These are phyloP conservation scores for Hyles lineata DNA, from an alignment of 2,888 invertebrate species.

Conservation along the genomic window DNA sequence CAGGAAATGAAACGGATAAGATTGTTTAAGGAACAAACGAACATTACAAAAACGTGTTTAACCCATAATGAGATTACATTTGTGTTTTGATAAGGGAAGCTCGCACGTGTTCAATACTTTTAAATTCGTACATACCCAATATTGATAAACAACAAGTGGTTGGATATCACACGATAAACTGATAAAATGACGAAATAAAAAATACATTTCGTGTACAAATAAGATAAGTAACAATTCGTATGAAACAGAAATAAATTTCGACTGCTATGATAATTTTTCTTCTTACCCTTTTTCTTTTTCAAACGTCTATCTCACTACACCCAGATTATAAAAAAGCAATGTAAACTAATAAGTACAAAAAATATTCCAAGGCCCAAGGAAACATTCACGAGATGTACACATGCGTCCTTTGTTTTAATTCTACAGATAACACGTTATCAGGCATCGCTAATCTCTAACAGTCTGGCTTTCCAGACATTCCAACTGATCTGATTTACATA, in stretches of 20 bases:
- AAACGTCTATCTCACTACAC: too few species aligned
- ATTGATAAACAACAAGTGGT: too few species aligned
- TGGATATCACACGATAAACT: too few species aligned
- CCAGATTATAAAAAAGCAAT: too few species aligned
- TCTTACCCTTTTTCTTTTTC: too few species aligned
- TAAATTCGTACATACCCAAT: neutral
- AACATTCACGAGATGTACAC: neutral
- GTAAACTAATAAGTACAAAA: too few species aligned
- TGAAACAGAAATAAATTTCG: too few species aligned
- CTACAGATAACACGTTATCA: neutral
- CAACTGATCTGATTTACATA: too few species aligned
- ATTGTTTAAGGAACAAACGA: neutral
- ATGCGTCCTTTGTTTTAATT: neutral
- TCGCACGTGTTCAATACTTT: neutral
- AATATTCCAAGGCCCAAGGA: neutral
- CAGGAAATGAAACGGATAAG: neutral
- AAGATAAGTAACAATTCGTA: too few species aligned
- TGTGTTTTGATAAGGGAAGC: neutral
- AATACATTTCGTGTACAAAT: too few species aligned
- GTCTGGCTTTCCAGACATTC: neutral
- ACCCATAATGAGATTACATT: neutral
- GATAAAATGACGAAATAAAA: too few species aligned
- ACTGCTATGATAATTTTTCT: too few species aligned
- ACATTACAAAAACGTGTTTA: slow-evolving; percentile 1
- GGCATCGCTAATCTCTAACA: neutral